Percentiles rank a stretch among this genome's conserved stretches.
These are phyloP conservation scores for Luffia ferchaultella DNA, from an alignment of 2,888 invertebrate species.

Conservation along the genomic window DNA sequence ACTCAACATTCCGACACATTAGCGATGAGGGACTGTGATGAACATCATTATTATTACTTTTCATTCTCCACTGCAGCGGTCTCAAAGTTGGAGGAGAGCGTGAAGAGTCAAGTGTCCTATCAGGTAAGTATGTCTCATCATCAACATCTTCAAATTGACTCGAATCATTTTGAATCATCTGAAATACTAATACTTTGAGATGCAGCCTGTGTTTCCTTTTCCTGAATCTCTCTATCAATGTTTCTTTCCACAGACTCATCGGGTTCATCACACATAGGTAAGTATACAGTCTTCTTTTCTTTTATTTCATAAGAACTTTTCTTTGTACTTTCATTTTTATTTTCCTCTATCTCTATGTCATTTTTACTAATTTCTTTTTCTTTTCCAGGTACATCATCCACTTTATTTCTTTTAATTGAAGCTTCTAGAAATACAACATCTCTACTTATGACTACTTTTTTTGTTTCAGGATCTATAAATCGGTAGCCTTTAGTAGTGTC, in stretches of 20 bases:
- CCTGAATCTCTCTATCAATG: neutral
- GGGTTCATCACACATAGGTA: slow-evolving; percentile 1
- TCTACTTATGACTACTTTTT: slow-evolving; percentile 12
- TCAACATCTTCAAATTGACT: slow-evolving; percentile 3
- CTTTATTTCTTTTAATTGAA: slow-evolving; percentile 1
- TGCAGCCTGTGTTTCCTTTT: neutral
- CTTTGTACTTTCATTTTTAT: slow-evolving; percentile 5
- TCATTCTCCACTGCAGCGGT: neutral
- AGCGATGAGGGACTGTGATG: slow-evolving; percentile 5
- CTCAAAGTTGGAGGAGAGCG: neutral
- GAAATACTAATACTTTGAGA: neutral
- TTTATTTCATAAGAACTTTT: slow-evolving; percentile 2
- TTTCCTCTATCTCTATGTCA: slow-evolving; percentile 4
- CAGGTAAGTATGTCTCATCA: slow-evolving; percentile 4
- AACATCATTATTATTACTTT: neutral
- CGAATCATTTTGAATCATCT: too few relatives aligned
- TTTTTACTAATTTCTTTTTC: slow-evolving; percentile 2
- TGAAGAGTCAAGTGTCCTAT: neutral
- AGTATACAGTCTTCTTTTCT: slow-evolving; percentile 4
- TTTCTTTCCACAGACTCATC: neutral
- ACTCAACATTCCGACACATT: slow-evolving; percentile 6
- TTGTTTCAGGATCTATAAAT: slow-evolving; percentile 2
- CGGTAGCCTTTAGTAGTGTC: slow-evolving; percentile 10
- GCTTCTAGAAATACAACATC: slow-evolving; percentile 14
- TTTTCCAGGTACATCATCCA: neutral